phyloP scores from a whole-genome alignment of 2,888 invertebrate species.

The Lithosia quadra region DNA sequence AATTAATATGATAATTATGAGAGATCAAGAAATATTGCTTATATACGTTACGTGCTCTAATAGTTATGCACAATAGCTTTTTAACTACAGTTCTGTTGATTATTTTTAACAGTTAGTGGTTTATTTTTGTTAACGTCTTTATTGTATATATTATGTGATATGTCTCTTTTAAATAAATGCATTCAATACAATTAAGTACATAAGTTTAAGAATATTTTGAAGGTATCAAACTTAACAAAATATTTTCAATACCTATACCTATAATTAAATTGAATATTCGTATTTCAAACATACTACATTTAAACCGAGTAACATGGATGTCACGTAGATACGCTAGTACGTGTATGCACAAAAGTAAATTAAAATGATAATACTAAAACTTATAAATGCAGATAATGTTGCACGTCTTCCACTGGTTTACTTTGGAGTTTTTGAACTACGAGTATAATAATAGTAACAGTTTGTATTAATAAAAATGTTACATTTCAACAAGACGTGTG shows the following conservation, averaged over 20 bases:
- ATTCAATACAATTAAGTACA: too few relatives aligned
- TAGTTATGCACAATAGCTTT: not conserved
- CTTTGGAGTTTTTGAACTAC: not conserved
- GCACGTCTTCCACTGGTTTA: not conserved
- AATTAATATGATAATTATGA: too few relatives aligned
- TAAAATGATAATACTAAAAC: not conserved
- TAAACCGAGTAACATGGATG: not conserved
- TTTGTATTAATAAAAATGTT: not conserved
- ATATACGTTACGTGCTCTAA: not conserved
- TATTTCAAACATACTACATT: slow-evolving; percentile 3
- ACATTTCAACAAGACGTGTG: not conserved
- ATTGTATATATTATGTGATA: not conserved
- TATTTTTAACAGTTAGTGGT: not conserved
- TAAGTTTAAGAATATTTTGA: not conserved
- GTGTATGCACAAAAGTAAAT: not conserved
- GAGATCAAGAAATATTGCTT: not conserved
- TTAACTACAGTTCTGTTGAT: not conserved
- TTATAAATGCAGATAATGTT: not conserved
- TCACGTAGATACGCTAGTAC: not conserved
- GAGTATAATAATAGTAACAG: not conserved
- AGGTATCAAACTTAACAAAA: not conserved
- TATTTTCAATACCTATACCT: too few relatives aligned
- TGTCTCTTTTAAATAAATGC: not conserved
- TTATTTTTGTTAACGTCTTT: not conserved
- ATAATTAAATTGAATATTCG: too few relatives aligned